Conservation (phyloP, 2,113 vertebrate species). For the Nanorana parkeri region DNA sequence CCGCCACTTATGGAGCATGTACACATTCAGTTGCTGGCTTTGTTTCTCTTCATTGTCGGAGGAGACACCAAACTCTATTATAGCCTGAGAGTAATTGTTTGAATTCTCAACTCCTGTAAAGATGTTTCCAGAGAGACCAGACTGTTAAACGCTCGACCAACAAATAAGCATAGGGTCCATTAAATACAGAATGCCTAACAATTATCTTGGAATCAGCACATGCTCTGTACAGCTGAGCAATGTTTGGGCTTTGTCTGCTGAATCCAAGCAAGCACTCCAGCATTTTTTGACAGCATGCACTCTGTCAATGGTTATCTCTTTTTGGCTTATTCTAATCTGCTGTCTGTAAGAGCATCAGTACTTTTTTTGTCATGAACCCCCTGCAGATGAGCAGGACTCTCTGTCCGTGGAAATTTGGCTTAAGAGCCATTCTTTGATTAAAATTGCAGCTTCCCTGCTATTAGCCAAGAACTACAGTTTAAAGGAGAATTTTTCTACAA, state of each 20-base stretch:
- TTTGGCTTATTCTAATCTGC: neutral
- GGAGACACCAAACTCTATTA: conserved; percentile 24
- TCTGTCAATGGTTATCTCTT: neutral
- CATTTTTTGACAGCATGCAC: neutral
- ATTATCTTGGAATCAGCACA: neutral
- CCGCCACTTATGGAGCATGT: conserved; percentile 19
- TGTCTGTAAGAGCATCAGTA: neutral
- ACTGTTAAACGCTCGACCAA: neutral
- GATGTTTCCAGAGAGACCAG: conserved; percentile 39
- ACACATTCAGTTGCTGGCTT: conserved; percentile 11
- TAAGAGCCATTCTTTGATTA: neutral
- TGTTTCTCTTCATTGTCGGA: conserved; percentile 10
- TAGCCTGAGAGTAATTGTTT: conserved; percentile 25
- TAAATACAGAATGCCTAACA: neutral
- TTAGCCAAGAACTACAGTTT: too few species aligned
- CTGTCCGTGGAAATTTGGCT: neutral
- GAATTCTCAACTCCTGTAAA: conserved; percentile 18
- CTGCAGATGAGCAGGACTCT: neutral
- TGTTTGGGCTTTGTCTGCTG: neutral
- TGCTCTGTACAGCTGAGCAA: neutral
- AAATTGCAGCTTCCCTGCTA: too few species aligned
- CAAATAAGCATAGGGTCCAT: neutral
- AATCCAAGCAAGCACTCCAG: neutral
- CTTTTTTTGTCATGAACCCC: neutral
- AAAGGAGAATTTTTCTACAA: too few species aligned